A percentile compares a stretch with the other conserved stretches of the same genome.
Conservation (phyloP, 2,888 invertebrate species). For the Eristalis tenax region DNA sequence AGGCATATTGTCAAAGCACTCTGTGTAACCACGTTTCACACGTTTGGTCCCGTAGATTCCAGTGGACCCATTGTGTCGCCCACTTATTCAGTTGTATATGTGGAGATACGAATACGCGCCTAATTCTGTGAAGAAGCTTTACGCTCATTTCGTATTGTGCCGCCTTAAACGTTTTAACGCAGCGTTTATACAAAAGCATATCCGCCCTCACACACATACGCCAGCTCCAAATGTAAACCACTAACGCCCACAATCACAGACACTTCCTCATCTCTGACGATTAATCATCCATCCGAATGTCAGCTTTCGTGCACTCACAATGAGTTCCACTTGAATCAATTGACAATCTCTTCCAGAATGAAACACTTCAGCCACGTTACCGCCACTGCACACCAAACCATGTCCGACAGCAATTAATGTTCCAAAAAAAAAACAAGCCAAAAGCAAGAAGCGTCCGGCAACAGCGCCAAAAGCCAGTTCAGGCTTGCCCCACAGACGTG, state of each 20-base stretch:
- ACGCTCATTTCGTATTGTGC: neutral
- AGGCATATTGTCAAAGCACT: no score
- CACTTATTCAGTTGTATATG: no score
- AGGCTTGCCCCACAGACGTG: neutral
- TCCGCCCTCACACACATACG: neutral
- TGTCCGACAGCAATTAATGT: neutral
- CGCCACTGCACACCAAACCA: neutral
- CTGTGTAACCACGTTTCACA: no score
- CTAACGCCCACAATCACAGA: neutral
- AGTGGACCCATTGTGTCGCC: no score
- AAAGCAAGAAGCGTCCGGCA: neutral
- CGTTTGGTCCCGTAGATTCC: no score
- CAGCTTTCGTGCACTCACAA: neutral
- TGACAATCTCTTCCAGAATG: neutral
- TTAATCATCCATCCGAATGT: neutral
- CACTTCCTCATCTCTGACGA: neutral
- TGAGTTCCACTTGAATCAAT: slow-evolving; percentile 5
- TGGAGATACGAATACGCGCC: no score
- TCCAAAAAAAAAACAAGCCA: neutral
- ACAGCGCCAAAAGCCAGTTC: slow-evolving; percentile 1
- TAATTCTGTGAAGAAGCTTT: no score
- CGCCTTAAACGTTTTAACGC: neutral
- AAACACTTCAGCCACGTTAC: neutral
- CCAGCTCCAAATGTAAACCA: neutral
- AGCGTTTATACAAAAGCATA: neutral